phyloP scores from a whole-genome alignment of 2,113 vertebrate genomes.

The Euleptes europaea region DNA sequence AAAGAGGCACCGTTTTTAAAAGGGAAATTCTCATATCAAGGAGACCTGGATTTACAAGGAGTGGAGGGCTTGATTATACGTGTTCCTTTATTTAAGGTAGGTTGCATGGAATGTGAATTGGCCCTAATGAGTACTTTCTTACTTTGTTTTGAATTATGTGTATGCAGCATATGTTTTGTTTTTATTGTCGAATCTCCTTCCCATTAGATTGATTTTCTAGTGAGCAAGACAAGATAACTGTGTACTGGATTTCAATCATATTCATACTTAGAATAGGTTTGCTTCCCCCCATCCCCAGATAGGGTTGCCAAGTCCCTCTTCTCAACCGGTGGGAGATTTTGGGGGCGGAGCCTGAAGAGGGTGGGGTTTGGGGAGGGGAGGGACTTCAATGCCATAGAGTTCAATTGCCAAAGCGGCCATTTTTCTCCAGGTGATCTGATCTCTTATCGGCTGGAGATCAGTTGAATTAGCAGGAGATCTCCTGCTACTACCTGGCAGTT shows the following conservation, averaged over 20 bases:
- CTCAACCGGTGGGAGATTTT: too few relatives aligned
- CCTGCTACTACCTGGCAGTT: too few relatives aligned
- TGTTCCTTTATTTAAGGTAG: not conserved
- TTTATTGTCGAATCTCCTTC: not conserved
- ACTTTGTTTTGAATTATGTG: not conserved
- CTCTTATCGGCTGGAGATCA: too few relatives aligned
- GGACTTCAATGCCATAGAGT: too few relatives aligned
- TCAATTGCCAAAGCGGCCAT: too few relatives aligned
- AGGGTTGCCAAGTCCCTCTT: too few relatives aligned
- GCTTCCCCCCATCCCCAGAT: too few relatives aligned
- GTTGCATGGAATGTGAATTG: not conserved
- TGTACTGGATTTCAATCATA: constrained; percentile 3
- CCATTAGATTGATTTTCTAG: not conserved
- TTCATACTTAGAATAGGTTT: not conserved
- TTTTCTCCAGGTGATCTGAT: too few relatives aligned
- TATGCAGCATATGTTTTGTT: not conserved
- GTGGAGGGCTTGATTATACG: not conserved
- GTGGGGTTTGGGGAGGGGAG: too few relatives aligned
- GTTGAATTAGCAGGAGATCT: too few relatives aligned
- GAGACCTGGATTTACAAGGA: not conserved
- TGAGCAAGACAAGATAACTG: not conserved
- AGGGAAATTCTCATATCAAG: not conserved
- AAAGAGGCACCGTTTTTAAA: not conserved
- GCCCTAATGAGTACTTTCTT: not conserved
- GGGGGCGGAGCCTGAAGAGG: too few relatives aligned